Base-by-base conservation (phyloP, 2,888 invertebrate species). In the Pilophorus perplexus region DNA sequence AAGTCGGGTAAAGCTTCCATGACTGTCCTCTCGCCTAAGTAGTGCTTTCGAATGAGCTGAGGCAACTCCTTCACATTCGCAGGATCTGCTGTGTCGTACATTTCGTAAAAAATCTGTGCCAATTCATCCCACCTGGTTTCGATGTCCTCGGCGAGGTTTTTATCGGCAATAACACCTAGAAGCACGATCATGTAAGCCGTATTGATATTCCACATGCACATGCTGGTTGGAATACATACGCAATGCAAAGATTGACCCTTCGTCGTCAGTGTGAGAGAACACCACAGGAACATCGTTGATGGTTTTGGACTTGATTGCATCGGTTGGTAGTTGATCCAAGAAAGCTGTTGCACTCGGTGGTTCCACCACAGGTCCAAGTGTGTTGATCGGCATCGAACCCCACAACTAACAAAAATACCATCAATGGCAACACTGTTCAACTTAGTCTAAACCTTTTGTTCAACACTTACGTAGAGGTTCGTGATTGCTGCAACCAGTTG, bases 311-410 rank as follows among this genome's bases (percentile, higher is more conserved):
- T 16, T 42, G 22, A 69, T 67, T n/a, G 67, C 28, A 40, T 67
- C 62, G 1, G 28, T 42, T 1, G 69, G 69, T 12, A 20, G 27
- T 8, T 60, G 50, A 28, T 44, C 22, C 12, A 69, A 54, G 48
- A 69, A 69, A 16, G 67, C 64, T 18, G 8, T 60, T 10, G 69
- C 65, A 20, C 64, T 46, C 16, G 52, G 77, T 64, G 76, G 78
- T 72, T 91, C 90, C 0, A 84, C 79, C 0, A 87, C 86, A 0
- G 89, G 87, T 12, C 48, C 48, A 18, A 48, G 20, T 10, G 48
- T 18, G 23, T 23, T 22, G 12, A 48, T 23, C 2, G 48, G 48
- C 22, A 48, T 5, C 8, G n/a, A n/a, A 3, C 2, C 23, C 48
- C 48, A 48, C 5, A 20, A 16, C 42, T 54, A n/a, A n/a, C n/a